Percentiles rank a stretch among this genome's conserved stretches.
Conservation (phyloP, 2,888 invertebrate species). For the Toxonevra muliebris region DNA sequence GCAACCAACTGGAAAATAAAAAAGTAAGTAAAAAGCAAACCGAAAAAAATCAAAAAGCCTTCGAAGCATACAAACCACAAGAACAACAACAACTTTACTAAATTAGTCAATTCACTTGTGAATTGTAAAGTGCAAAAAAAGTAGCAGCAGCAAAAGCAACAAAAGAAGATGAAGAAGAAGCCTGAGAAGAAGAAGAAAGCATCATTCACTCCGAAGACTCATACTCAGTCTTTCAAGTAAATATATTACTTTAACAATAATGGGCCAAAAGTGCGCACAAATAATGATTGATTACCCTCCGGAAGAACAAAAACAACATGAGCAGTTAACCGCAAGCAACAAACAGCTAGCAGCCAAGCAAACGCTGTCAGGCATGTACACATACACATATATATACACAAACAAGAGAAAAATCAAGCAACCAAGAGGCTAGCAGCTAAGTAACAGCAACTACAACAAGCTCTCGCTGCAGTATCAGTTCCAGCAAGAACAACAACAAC, state of each 20-base stretch:
- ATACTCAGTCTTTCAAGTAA: neutral
- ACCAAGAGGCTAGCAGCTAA: conserved; percentile 34
- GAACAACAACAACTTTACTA: conserved; percentile 13
- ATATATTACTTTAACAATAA: conserved; percentile 22
- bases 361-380: neutral
- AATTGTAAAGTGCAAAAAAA: neutral
- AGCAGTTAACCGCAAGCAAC: conserved; percentile 36
- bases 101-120: conserved; percentile 22
- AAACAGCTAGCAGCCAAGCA: neutral
- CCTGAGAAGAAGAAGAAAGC: neutral
- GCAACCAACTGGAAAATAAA: conserved; percentile 45
- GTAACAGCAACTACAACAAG: conserved; percentile 38
- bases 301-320: too few species aligned
- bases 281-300: conserved; percentile 55
- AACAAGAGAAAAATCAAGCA: conserved; percentile 51
- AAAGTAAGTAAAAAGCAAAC: neutral
- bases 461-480: conserved; percentile 39
- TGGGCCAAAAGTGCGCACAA: conserved; percentile 31
- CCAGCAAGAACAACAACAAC: conserved; percentile 34
- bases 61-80: neutral
- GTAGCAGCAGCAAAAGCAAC: conserved; percentile 6
- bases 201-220: conserved; percentile 1
- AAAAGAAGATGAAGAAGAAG: conserved; percentile 3
- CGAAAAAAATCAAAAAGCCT: neutral
- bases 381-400: conserved; percentile 23